Conservation (phyloP, 1,140 invertebrate genomes). For the Kradibia gibbosae region DNA sequence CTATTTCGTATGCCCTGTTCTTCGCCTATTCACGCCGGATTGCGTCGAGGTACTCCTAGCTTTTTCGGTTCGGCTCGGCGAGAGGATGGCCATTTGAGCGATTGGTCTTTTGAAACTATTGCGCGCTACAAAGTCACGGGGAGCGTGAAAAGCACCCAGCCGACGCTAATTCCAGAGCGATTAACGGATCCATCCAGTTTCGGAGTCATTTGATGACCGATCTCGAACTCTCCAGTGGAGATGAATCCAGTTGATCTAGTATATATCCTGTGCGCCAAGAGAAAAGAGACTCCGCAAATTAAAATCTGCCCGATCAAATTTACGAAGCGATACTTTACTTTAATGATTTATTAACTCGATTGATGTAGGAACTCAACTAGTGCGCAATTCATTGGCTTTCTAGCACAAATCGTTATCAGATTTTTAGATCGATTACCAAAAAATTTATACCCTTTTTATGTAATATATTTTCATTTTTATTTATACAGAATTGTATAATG, state of each 20-base stretch:
- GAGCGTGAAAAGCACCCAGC: no score
- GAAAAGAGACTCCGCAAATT: neutral
- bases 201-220: neutral
- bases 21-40: no score
- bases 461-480: neutral
- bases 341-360: neutral
- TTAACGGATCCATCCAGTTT: neutral
- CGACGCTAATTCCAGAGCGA: neutral
- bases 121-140: no score
- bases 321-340: neutral
- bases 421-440: neutral
- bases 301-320: neutral
- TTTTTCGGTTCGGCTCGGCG: no score
- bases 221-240: neutral
- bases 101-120: no score
- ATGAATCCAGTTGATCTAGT: neutral
- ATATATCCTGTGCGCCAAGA: neutral
- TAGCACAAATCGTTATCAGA: neutral
- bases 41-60: no score
- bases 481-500: no score
- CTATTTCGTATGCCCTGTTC: no score
- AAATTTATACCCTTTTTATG: neutral
- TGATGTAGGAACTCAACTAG: neutral
- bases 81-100: no score
- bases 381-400: neutral